Percentiles rank a stretch among this genome's conserved stretches.
Conservation (phyloP, 2,888 invertebrate species). For the Orthosia incerta region DNA sequence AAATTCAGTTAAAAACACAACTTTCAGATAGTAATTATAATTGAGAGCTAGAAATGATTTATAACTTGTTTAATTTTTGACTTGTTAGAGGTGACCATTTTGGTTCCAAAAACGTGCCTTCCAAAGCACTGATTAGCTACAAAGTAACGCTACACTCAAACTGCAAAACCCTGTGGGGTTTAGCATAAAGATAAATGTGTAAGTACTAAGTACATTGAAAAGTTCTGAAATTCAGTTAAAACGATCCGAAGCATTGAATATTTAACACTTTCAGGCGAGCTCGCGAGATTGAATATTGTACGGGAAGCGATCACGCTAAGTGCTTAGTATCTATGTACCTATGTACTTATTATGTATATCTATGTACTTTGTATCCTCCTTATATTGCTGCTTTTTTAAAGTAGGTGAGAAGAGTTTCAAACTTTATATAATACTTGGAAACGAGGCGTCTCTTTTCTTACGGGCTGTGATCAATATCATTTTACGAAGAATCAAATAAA, state of each 20-base stretch:
- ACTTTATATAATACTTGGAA: constrained; percentile 26
- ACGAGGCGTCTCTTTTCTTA: constrained; percentile 1
- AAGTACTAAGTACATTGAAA: constrained; percentile 31
- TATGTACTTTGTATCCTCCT: constrained; percentile 11
- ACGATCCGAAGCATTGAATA: constrained; percentile 52
- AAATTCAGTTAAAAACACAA: too few species aligned
- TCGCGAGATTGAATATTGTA: constrained; percentile 52
- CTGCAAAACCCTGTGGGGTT: background rate
- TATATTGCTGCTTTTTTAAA: constrained; percentile 22
- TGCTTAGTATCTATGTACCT: constrained; percentile 11
- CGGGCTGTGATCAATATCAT: background rate
- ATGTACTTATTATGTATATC: constrained; percentile 24
- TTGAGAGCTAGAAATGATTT: too few species aligned
- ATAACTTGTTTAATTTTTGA: too few species aligned
- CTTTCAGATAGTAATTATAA: too few species aligned
- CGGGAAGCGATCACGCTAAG: constrained; percentile 39
- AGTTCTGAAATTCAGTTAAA: constrained; percentile 52
- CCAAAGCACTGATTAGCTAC: background rate
- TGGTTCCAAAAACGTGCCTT: too few species aligned
- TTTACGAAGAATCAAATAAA: background rate
- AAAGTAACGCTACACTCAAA: background rate
- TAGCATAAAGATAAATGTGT: constrained; percentile 18
- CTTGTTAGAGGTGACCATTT: too few species aligned
- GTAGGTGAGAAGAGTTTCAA: constrained; percentile 16
- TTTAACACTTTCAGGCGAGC: constrained; percentile 45